phyloP scores from a whole-genome alignment of 1,140 invertebrate genomes.

The Drosophila prosaltans region DNA sequence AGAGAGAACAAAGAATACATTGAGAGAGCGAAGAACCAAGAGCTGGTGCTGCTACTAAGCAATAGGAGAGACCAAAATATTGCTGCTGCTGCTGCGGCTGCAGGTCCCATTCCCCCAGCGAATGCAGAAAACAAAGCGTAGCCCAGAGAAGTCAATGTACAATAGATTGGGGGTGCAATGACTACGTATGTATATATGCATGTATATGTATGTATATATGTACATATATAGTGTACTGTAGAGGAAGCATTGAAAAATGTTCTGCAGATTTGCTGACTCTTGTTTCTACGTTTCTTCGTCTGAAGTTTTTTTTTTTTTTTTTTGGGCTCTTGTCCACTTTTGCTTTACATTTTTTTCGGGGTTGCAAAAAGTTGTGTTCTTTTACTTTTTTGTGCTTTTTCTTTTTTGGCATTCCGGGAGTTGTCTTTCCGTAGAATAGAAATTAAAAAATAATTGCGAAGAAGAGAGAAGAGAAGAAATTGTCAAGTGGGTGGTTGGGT shows the following conservation, averaged over 20 bases:
- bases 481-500: conserved; percentile 21
- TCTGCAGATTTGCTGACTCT: conserved; percentile 47
- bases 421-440: conserved; percentile 60
- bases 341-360: conserved; percentile 50
- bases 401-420: conserved; percentile 73
- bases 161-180: conserved; percentile 76
- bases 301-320: conserved; percentile 15
- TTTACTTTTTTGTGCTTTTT: background rate
- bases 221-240: background rate
- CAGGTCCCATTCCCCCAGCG: conserved; percentile 41
- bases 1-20: conserved; percentile 21
- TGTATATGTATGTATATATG: conserved; percentile 4
- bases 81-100: background rate
- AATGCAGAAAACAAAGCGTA: conserved; percentile 80
- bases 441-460: conserved; percentile 75
- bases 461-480: conserved; percentile 16
- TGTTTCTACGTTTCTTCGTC: conserved; percentile 13
- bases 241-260: conserved; percentile 24
- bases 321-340: conserved; percentile 14
- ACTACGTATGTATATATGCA: conserved; percentile 40
- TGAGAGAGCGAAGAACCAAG: background rate
- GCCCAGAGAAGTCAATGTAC: conserved; percentile 82
- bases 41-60: no score
- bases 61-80: no score
- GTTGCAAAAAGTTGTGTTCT: conserved; percentile 54